Conservation (phyloP, 2,888 invertebrate species). For the Netelia fuscicornis region DNA sequence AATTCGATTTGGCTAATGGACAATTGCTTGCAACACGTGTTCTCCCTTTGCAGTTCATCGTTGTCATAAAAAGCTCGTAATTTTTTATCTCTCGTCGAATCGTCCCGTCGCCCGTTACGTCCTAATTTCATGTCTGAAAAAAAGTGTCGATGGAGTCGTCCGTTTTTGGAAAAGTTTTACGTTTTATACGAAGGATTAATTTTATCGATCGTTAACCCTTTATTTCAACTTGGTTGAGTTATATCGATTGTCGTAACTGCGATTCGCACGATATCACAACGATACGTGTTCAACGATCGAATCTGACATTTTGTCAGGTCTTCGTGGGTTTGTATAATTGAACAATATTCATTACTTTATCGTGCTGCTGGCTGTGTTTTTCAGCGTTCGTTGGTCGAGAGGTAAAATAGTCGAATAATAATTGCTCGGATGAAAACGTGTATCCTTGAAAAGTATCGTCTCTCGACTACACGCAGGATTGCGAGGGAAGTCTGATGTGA, state of each 20-base stretch:
- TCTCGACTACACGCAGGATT: background rate
- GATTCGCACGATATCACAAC: background rate
- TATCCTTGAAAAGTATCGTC: slow-evolving; percentile 26
- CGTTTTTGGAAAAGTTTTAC: background rate
- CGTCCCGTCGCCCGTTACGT: background rate
- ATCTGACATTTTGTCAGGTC: background rate
- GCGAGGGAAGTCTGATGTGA: background rate
- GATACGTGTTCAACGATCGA: background rate
- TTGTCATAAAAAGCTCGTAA: background rate
- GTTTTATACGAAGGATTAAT: background rate
- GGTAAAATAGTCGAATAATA: background rate
- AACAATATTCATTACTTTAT: background rate
- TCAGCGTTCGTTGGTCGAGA: slow-evolving; percentile 17
- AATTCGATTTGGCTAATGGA: too few species aligned
- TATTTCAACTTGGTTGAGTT: slow-evolving; percentile 1
- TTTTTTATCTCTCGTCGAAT: background rate
- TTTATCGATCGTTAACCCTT: background rate
- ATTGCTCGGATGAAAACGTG: slow-evolving; percentile 13
- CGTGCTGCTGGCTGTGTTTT: background rate
- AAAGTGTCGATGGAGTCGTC: background rate
- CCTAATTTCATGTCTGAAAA: background rate
- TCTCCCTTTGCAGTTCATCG: too few species aligned
- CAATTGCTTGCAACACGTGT: too few species aligned
- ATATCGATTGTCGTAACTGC: background rate
- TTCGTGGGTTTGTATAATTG: slow-evolving; percentile 7